Evolutionary conservation across 2,113 vertebrate genomes (phyloP), one percentile per base, ranked within the genome.

Genomic region (Solea solea): DNA sequence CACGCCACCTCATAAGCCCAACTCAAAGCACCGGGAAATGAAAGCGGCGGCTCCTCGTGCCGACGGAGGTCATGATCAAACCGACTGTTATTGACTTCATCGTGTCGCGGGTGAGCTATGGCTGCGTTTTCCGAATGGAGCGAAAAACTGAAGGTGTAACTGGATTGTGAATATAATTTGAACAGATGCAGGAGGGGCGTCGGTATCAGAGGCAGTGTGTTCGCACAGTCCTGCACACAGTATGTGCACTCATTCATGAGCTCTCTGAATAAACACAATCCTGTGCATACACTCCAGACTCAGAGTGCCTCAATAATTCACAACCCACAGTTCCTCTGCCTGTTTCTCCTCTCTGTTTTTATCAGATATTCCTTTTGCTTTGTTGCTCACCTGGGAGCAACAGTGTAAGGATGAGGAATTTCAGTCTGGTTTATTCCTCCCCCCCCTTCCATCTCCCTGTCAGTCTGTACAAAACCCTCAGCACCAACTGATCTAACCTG

Each of bases 361-460:
- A 91, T 93, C 88, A 90, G 60, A 79, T 90, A 92, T 92, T 92
- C 89, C 78, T 88, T 93, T 92, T 93, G 86, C 86, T 82, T 71
- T 73, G 72, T 70, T 72, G 48, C 65, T 84, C 82, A 74, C 69
- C 40, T 48, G 85, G 78, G 83, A 85, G 78, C 54, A 79, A 74
- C 69, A 80, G 51, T 53, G 76, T 77, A 68, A 72, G 74, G 70
- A 72, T 78, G 78, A 62, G 76, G 83, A 85, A 83, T 86, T 83
- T 84, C 76, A 70, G 48, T 82, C 71, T 74, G 69, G 65, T 83
- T 87, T 80, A 76, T 90, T 82, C 59, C 72, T 15, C 25, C 53
- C 55, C 50, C 13, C 27, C 42, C 50, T 68, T 61, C 78, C 57
- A 83, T 81, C 75, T 88, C 28, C 58, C 62, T 58, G 83, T 76